A percentile compares a stretch with the other conserved stretches of the same genome.
Conservation (phyloP, 2,797 vertebrate genomes). For the Gymnothorax javanicus region DNA sequence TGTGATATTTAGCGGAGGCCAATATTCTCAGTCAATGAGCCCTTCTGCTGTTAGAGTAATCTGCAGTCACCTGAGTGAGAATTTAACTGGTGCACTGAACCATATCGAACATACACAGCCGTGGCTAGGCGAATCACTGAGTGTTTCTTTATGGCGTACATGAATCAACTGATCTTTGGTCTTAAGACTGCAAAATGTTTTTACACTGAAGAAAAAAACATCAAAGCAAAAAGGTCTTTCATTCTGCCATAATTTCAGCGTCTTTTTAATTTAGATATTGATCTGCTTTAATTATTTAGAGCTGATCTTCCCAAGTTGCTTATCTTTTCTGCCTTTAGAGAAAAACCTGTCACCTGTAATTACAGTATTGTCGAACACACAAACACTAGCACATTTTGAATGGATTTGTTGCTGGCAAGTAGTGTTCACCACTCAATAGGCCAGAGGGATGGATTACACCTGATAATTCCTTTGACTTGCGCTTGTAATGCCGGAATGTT, state of each 20-base stretch:
- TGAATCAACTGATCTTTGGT: not conserved
- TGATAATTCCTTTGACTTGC: too few relatives aligned
- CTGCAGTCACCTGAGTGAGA: not conserved
- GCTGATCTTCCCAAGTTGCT: not conserved
- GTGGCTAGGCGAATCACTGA: not conserved
- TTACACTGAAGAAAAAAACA: not conserved
- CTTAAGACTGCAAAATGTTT: not conserved
- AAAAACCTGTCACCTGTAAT: not conserved
- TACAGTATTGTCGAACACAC: not conserved
- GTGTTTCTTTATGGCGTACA: not conserved
- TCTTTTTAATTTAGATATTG: not conserved
- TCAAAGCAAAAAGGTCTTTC: not conserved
- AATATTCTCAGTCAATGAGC: not conserved
- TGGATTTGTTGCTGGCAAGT: not conserved
- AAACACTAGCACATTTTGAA: not conserved
- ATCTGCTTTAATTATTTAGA: not conserved
- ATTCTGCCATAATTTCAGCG: not conserved
- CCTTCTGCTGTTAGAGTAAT: not conserved
- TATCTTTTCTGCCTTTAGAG: not conserved
- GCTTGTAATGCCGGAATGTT: too few relatives aligned
- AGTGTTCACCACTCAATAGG: too few relatives aligned
- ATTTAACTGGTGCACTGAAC: not conserved
- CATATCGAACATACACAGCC: not conserved
- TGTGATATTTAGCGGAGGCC: not conserved
- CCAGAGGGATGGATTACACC: too few relatives aligned